These are phyloP conservation scores for Torymus texanus DNA, from an alignment of 2,888 invertebrate genomes.

Conservation along the genomic window DNA sequence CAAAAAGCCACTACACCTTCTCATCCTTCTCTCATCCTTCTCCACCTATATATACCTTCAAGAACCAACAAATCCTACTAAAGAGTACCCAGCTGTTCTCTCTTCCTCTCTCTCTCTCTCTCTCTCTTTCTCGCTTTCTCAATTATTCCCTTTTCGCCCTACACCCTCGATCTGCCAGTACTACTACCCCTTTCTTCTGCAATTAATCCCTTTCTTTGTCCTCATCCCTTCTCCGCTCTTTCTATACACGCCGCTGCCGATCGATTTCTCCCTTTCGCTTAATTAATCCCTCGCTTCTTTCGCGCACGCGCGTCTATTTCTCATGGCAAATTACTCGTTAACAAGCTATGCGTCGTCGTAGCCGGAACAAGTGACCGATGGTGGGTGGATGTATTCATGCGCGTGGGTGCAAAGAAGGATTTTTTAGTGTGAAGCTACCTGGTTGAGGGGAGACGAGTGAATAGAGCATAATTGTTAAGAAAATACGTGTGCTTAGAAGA, in stretches of 20 bases:
- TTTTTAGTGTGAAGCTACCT: no score
- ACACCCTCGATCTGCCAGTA: neutral
- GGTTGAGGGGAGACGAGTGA: no score
- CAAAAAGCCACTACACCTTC: no score
- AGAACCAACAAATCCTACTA: no score
- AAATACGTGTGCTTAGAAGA: no score
- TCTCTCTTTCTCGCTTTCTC: neutral
- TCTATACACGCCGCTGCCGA: no score
- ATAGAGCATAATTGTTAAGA: no score
- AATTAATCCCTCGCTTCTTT: slow-evolving; percentile 6
- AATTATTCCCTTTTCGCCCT: slow-evolving; percentile 8
- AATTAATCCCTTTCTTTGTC: neutral
- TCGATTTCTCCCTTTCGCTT: neutral
- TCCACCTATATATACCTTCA: no score
- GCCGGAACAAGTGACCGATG: neutral
- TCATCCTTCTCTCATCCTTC: no score
- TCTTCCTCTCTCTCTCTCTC: neutral
- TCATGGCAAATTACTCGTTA: slow-evolving; percentile 30
- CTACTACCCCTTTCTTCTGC: slow-evolving; percentile 14
- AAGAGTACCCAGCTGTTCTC: no score
- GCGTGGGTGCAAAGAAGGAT: neutral
- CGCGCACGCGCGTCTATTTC: neutral
- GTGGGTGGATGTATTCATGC: neutral
- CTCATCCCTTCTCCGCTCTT: no score
- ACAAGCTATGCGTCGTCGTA: slow-evolving; percentile 10